These are phyloP conservation scores for Biston stratarius DNA, from an alignment of 2,888 invertebrate species.

Conservation along the genomic window DNA sequence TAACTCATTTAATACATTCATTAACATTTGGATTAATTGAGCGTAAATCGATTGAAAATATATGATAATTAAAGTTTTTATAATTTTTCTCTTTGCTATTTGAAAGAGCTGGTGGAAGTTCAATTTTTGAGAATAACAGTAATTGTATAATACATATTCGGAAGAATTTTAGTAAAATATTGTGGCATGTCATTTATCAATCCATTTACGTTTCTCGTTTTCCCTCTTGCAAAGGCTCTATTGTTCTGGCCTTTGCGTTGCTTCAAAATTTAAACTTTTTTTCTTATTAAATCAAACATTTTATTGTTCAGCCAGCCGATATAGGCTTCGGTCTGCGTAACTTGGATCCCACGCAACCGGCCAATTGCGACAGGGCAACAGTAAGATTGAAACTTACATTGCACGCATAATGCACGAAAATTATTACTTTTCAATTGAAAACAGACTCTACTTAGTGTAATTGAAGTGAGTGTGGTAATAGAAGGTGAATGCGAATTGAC, in stretches of 20 bases:
- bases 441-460: background rate
- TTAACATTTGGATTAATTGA: background rate
- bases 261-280: constrained; percentile 38
- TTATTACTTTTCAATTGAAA: background rate
- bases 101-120: background rate
- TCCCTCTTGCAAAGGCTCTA: constrained; percentile 43
- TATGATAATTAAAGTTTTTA: background rate
- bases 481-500: background rate
- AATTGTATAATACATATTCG: background rate
- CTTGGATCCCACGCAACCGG: constrained; percentile 75
- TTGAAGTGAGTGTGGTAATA: background rate
- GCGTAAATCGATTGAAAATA: constrained; percentile 30
- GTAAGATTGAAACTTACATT: constrained; percentile 72
- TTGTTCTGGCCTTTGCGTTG: constrained; percentile 53
- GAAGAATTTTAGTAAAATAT: too few species aligned
- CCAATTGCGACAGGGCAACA: constrained; percentile 77
- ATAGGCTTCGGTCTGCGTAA: constrained; percentile 79
- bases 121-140: background rate
- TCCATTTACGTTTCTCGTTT: constrained; percentile 26
- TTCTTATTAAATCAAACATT: constrained; percentile 52
- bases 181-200: constrained; percentile 9
- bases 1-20: constrained; percentile 2
- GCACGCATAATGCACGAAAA: constrained; percentile 66
- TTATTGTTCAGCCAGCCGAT: constrained; percentile 77
- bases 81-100: background rate